A percentile compares a stretch with the other conserved stretches of the same genome.
These are phyloP conservation scores for Aspidapion aeneum DNA, from an alignment of 2,888 invertebrate species.

Conservation along the genomic window DNA sequence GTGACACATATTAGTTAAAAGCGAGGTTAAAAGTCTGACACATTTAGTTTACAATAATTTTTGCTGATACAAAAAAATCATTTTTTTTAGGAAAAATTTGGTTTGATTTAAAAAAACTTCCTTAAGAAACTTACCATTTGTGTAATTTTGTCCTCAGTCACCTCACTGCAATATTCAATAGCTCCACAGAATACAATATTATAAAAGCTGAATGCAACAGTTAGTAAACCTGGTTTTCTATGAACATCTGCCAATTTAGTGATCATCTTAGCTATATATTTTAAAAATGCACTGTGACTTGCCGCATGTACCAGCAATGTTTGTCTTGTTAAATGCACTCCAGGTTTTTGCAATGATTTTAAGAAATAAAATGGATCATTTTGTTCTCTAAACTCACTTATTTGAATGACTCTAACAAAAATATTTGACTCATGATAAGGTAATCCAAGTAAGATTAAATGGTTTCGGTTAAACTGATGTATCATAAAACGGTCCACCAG, in stretches of 20 bases:
- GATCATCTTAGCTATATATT: slow-evolving; percentile 60
- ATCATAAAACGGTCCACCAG: slow-evolving; percentile 85
- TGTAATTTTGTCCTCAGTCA: slow-evolving; percentile 60
- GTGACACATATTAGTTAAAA: no score
- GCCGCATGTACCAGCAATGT: slow-evolving; percentile 71
- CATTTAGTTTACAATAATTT: no score
- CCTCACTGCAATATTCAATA: slow-evolving; percentile 53
- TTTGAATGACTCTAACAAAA: slow-evolving; percentile 78
- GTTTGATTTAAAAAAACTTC: no score
- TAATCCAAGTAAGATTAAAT: slow-evolving; percentile 74
- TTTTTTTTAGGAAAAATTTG: no score
- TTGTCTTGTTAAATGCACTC: slow-evolving; percentile 68
- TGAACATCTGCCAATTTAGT: slow-evolving; percentile 57
- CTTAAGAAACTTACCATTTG: slow-evolving; percentile 52
- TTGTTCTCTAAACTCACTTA: slow-evolving; percentile 60
- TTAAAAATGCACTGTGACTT: slow-evolving; percentile 58
- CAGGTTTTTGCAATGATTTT: slow-evolving; percentile 66
- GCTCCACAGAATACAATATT: slow-evolving; percentile 71
- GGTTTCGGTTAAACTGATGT: slow-evolving; percentile 82
- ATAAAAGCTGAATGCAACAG: slow-evolving; percentile 77
- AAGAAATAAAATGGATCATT: slow-evolving; percentile 77
- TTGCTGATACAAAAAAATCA: no score
- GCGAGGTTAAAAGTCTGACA: no score
- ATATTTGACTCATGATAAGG: slow-evolving; percentile 93
- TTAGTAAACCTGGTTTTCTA: slow-evolving; percentile 58